Evolutionary conservation across 1,140 invertebrate species (phyloP).

Genomic region (Aphelinus atriplicis): DNA sequence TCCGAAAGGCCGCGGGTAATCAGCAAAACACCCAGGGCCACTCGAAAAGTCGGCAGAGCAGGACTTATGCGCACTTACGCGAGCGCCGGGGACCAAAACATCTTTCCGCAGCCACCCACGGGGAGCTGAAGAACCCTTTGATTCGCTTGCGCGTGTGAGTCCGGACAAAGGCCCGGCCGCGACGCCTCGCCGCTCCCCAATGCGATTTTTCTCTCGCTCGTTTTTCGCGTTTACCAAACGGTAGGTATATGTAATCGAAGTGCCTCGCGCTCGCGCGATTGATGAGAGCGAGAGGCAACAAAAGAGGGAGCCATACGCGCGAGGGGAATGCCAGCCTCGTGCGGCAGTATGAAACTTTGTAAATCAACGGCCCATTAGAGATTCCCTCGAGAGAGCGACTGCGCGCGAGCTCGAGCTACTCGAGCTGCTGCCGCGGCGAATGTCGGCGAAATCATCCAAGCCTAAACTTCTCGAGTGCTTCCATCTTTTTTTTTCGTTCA

Average conservation of each 20-base stretch:
- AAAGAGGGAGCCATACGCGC: conserved; percentile 38
- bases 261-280: conserved; percentile 32
- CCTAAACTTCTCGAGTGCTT: conserved; percentile 2
- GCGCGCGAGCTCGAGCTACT: neutral
- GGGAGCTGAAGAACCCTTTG: conserved; percentile 17
- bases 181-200: conserved; percentile 29
- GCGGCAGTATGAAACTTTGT: conserved; percentile 20
- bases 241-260: conserved; percentile 41
- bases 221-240: conserved; percentile 38
- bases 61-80: no score
- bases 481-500: neutral
- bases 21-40: no score
- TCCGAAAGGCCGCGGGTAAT: no score
- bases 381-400: neutral
- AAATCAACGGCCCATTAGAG: conserved; percentile 31
- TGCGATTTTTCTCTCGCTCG: conserved; percentile 36
- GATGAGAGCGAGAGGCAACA: conserved; percentile 1
- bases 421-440: conserved; percentile 1
- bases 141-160: neutral
- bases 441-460: conserved; percentile 19
- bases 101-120: conserved; percentile 3
- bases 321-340: neutral
- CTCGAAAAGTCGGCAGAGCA: no score
- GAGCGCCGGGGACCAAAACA: neutral
- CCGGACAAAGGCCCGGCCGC: conserved; percentile 5